A percentile compares a stretch with the other conserved stretches of the same genome.
phyloP scores from a whole-genome alignment of 2,888 invertebrate genomes.

The Trichogramma dendrolimi region DNA sequence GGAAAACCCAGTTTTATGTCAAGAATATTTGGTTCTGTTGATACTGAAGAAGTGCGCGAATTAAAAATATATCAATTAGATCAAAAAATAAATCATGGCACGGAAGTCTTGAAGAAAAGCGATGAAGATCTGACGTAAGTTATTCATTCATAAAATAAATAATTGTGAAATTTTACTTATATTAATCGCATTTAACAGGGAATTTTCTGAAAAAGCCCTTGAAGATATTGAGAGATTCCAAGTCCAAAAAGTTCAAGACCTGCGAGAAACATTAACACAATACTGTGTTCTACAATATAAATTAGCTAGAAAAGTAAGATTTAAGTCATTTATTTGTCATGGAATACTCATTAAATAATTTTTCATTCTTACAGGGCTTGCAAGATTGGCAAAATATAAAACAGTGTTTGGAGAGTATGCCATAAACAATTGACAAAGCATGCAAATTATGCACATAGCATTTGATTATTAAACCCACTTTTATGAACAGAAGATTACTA shows the following conservation, averaged over 20 bases:
- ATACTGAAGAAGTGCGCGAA: slow-evolving; percentile 72
- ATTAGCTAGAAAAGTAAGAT: slow-evolving; percentile 67
- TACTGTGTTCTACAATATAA: slow-evolving; percentile 71
- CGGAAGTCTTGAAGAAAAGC: slow-evolving; percentile 58
- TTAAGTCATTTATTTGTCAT: neutral
- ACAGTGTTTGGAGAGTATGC: slow-evolving; percentile 70
- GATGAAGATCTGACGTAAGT: slow-evolving; percentile 62
- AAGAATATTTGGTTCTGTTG: slow-evolving; percentile 69
- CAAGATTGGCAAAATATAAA: slow-evolving; percentile 75
- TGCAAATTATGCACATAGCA: too few species aligned
- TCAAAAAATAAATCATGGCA: slow-evolving; percentile 63
- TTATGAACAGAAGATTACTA: too few species aligned
- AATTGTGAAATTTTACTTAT: neutral
- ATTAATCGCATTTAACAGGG: slow-evolving; percentile 53
- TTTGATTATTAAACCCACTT: too few species aligned
- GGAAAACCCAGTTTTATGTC: slow-evolving; percentile 72
- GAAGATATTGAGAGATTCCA: slow-evolving; percentile 70
- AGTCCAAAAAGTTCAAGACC: slow-evolving; percentile 67
- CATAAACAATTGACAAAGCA: slow-evolving; percentile 46
- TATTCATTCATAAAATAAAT: slow-evolving; percentile 7
- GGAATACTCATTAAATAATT: slow-evolving; percentile 5
- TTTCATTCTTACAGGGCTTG: slow-evolving; percentile 57
- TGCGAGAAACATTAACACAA: slow-evolving; percentile 66
- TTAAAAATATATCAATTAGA: slow-evolving; percentile 65
- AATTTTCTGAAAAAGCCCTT: slow-evolving; percentile 65